Evolutionary conservation across 2,113 vertebrate species (phyloP), one percentile per base, ranked within the genome.

Genomic region (Laticauda laticaudata): DNA sequence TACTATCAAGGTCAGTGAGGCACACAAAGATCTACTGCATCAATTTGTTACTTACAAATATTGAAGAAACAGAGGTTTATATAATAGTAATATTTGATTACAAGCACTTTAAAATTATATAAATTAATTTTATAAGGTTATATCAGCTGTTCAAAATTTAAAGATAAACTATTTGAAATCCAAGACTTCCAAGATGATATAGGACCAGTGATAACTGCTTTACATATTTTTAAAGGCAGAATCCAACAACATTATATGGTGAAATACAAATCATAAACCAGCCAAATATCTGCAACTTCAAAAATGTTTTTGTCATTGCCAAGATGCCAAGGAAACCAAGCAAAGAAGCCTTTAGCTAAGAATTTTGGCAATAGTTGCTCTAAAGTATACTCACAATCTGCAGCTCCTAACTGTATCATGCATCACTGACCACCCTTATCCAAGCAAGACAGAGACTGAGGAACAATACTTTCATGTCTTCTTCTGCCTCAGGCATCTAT

Each of bases 1-100:
- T 94, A 45, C 93, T 95, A 94, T 91, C 92, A 89, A 96, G 94
- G 88, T 95, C 93, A 96, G 88, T 59, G 88, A 96, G 93, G 90
- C 91, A 94, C 29, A 93, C 64, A 94, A 88, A 94, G 92, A 94
- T 92, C 59, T 95, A 90, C 90, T 90, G 90, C 64, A 69, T 75
- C 69, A 43, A 85, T 57, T 61, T 88, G 45, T 75, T 88, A 85
- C 81, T 64, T 86, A 94, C 90, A 96, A 92, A 96, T 90, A 91
- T 87, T 94, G 89, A 90, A 96, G 39, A 91, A 93, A 93, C 34
- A 95, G 39, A 94, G 81, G 57, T 88, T 81, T 21, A 55, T 39
- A 39, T 64, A 39, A 43, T 45, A 29, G 24, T n/a, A 56, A 48
- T 89, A 56, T 92, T 88, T 34, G 88, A 6, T 54, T 89, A 92